phyloP scores from a whole-genome alignment of 2,113 vertebrate genomes.

The Tylochromis polylepis region DNA sequence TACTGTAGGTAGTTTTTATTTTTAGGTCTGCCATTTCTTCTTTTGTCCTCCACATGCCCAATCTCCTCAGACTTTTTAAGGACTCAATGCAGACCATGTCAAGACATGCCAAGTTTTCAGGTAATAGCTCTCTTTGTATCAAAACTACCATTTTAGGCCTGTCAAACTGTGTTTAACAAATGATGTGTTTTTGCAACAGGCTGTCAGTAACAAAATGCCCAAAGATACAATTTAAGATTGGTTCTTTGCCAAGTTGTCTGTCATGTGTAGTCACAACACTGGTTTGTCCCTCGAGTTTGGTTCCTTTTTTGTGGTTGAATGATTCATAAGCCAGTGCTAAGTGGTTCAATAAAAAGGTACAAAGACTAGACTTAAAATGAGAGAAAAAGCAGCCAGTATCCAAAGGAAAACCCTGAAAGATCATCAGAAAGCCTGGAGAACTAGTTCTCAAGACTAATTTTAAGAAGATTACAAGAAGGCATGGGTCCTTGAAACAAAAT shows the following conservation, averaged over 20 bases:
- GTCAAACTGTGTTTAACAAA: background rate
- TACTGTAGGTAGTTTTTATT: background rate
- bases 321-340: background rate
- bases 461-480: background rate
- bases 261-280: background rate
- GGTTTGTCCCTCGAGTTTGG: background rate
- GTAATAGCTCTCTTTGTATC: background rate
- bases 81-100: background rate
- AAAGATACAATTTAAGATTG: background rate
- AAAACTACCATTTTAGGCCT: background rate
- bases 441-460: background rate
- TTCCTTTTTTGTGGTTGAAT: background rate
- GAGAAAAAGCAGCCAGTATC: background rate
- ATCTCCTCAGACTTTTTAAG: background rate
- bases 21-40: background rate
- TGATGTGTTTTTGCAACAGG: background rate
- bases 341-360: background rate
- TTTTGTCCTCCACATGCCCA: background rate
- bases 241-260: background rate
- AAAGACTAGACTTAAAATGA: background rate
- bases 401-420: background rate
- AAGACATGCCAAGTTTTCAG: rapidly evolving
- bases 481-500: background rate
- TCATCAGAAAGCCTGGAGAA: background rate
- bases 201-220: background rate